phyloP scores from a whole-genome alignment of 2,888 invertebrate species.

The Platerodrilus igneus region DNA sequence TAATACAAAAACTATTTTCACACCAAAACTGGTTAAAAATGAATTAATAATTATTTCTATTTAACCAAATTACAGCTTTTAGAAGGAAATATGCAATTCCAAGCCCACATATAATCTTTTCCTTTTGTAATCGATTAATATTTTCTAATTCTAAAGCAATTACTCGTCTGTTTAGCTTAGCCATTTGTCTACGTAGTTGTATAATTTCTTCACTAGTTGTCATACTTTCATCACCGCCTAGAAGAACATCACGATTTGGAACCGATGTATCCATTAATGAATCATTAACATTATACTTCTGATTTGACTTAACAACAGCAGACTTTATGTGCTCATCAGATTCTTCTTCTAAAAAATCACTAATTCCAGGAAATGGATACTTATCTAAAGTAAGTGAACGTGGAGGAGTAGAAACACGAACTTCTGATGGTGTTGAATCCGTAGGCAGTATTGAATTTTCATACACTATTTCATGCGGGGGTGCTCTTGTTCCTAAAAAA shows the following conservation, averaged over 20 bases:
- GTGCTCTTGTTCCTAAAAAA: slow-evolving; percentile 67
- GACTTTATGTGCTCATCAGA: slow-evolving; percentile 34
- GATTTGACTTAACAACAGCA: slow-evolving; percentile 36
- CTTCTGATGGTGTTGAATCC: slow-evolving; percentile 62
- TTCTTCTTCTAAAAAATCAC: slow-evolving; percentile 53
- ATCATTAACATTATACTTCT: slow-evolving; percentile 37
- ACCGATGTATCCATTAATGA: slow-evolving; percentile 31
- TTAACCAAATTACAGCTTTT: slow-evolving; percentile 81
- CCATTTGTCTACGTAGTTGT: slow-evolving; percentile 79
- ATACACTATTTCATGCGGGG: slow-evolving; percentile 80
- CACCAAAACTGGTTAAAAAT: too few species aligned
- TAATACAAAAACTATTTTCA: too few species aligned
- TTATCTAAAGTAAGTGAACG: slow-evolving; percentile 81
- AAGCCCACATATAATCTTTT: slow-evolving; percentile 78
- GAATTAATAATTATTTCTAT: slow-evolving; percentile 46
- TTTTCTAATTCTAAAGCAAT: slow-evolving; percentile 84
- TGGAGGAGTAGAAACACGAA: slow-evolving; percentile 85
- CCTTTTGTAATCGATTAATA: slow-evolving; percentile 77
- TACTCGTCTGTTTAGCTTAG: slow-evolving; percentile 80
- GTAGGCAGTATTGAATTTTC: slow-evolving; percentile 76
- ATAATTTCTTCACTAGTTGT: slow-evolving; percentile 74
- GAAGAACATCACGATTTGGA: slow-evolving; percentile 36
- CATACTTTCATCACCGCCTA: slow-evolving; percentile 56
- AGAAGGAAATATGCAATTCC: slow-evolving; percentile 82
- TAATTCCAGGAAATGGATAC: slow-evolving; percentile 69